These are phyloP conservation scores for Pterostichus madidus DNA, from an alignment of 2,888 invertebrate species.

Conservation along the genomic window DNA sequence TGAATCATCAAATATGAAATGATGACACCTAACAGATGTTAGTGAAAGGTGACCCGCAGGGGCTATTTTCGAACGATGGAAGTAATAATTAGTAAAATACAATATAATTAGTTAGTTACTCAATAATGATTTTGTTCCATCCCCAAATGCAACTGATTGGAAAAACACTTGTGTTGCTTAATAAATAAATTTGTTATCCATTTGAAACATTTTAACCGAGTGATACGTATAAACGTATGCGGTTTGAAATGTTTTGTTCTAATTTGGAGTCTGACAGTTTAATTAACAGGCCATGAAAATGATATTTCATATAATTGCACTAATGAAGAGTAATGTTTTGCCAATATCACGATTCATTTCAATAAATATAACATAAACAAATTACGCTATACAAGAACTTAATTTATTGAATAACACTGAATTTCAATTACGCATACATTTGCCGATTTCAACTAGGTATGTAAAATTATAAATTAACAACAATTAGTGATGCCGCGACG, in stretches of 20 bases:
- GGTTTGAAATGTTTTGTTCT: constrained; percentile 56
- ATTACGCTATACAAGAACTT: constrained; percentile 42
- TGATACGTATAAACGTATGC: constrained; percentile 41
- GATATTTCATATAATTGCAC: constrained; percentile 53
- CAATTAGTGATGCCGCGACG: not conserved
- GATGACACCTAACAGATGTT: not conserved
- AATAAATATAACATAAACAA: constrained; percentile 51
- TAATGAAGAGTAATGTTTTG: constrained; percentile 56
- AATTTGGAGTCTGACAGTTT: constrained; percentile 50
- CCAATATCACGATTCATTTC: constrained; percentile 46
- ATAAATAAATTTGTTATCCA: constrained; percentile 15
- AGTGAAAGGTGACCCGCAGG: not conserved
- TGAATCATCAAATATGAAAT: no score
- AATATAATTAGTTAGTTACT: not conserved
- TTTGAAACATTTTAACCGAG: constrained; percentile 29
- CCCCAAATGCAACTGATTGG: not conserved
- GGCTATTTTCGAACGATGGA: not conserved
- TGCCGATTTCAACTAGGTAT: no score
- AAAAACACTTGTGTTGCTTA: constrained; percentile 11
- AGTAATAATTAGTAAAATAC: not conserved
- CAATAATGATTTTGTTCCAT: not conserved
- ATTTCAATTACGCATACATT: constrained; percentile 25
- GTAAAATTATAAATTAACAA: not conserved
- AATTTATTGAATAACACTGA: constrained; percentile 30
- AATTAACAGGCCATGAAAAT: constrained; percentile 56